Base-by-base conservation (phyloP, 2,113 vertebrate genomes). In the Dasyornis broadbenti region DNA sequence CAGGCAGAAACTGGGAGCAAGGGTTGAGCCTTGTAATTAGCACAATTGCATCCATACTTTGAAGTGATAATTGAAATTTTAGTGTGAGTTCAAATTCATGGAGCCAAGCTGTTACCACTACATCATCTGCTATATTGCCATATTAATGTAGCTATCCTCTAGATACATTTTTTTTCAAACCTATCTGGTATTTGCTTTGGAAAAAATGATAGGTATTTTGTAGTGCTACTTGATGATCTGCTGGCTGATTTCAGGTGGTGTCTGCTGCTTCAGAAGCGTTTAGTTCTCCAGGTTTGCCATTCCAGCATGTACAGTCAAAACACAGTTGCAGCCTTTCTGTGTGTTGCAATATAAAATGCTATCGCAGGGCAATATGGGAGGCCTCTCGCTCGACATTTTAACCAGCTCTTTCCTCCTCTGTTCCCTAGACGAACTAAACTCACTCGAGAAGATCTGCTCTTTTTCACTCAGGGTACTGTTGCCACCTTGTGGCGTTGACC, bases 211-310 rank as follows among this genome's bases (percentile, higher is more conserved):
- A 28, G 5, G 30, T 2, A 1, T 66, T 95, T 72, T 33, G 20
- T 83, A n/a, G 54, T 85, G 15, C 24, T 60, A 3, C 26, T 31
- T 52, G 27, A 9, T 65, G 49, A 53, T 59, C 39, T 42, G 15
- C 31, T 0, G 0, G 2, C 7, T 0, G 0, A 21, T 66, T 69
- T 54, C 50, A 47, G 63, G 33, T 2, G 4, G 27, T 1, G 2
- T 26, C 17, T 4, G 2, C 26, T 33, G 13, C 1, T 2, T 59
- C 11, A 10, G 12, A 68, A 81, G 18, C 0, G 0, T 59, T 86
- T 59, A 50, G 20, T 60, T 77, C 40, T 71, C 22, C 45, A 44
- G 10, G 9, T 40, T 45, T 78, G 53, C 72, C 22, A 24, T 78
- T 63, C 13, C 26, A 30, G 23, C 30, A 33, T 2, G 2, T 31